Conservation (phyloP, 2,888 invertebrate species). For the Psococerastis gibbosa region DNA sequence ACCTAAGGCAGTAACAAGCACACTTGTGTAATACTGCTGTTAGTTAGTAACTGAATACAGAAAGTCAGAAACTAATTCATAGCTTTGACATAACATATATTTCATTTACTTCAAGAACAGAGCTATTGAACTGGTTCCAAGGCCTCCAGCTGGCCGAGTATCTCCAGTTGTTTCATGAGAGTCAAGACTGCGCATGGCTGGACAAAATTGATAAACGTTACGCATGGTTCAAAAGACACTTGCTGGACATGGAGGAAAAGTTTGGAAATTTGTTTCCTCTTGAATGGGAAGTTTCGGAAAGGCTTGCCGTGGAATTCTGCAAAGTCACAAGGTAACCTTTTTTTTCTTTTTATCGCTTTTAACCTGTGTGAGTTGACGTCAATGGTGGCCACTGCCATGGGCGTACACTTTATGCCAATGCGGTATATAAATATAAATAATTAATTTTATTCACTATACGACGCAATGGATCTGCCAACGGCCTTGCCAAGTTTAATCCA, state of each 20-base stretch:
- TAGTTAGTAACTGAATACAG: slow-evolving; percentile 15
- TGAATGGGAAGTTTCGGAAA: slow-evolving; percentile 87
- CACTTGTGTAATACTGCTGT: too few relatives aligned
- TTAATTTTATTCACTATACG: too few relatives aligned
- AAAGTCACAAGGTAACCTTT: slow-evolving; percentile 36
- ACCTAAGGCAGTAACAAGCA: too few relatives aligned
- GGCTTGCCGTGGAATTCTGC: slow-evolving; percentile 82
- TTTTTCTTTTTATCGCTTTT: too few relatives aligned
- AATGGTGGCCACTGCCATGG: too few relatives aligned
- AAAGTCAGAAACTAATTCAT: neutral
- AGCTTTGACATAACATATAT: too few relatives aligned
- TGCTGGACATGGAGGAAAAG: slow-evolving; percentile 86
- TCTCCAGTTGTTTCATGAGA: slow-evolving; percentile 77
- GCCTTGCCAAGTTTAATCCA: too few relatives aligned
- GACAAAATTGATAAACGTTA: slow-evolving; percentile 85
- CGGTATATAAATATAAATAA: neutral
- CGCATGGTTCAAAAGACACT: slow-evolving; percentile 88
- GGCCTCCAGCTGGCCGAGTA: slow-evolving; percentile 78
- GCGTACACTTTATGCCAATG: too few relatives aligned
- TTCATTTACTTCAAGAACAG: slow-evolving; percentile 34
- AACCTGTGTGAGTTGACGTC: too few relatives aligned
- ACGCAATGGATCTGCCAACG: too few relatives aligned
- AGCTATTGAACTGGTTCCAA: slow-evolving; percentile 82
- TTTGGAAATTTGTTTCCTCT: slow-evolving; percentile 73
- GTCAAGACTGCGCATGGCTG: slow-evolving; percentile 93